Evolutionary conservation across 2,888 invertebrate genomes (phyloP).

Genomic region (Xestobium rufovillosum): DNA sequence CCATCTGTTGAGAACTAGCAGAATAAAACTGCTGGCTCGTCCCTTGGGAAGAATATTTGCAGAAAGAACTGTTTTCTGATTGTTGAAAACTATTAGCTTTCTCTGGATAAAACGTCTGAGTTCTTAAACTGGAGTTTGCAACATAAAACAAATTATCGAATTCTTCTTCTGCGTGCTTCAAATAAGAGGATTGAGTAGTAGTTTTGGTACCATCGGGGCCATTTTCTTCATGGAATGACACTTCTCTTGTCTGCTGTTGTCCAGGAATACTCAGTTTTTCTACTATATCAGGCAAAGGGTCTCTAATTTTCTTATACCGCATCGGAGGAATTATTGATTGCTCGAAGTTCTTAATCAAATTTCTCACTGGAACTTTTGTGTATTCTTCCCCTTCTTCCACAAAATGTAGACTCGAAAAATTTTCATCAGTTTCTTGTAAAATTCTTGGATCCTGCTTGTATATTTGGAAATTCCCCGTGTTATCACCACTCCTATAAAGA

Average conservation of each 20-base stretch:
- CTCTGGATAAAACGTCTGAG: conserved; percentile 26
- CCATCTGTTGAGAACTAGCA: no score
- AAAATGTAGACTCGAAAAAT: conserved; percentile 4
- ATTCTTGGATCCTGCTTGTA: no score
- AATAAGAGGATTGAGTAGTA: conserved; percentile 22
- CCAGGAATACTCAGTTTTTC: conserved; percentile 27
- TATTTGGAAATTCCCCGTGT: no score
- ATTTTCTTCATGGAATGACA: neutral
- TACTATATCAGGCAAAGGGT: conserved; percentile 35
- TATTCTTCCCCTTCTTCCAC: conserved; percentile 35
- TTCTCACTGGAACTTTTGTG: conserved; percentile 42
- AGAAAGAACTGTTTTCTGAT: conserved; percentile 40
- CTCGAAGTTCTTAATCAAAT: conserved; percentile 54
- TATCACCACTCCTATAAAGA: no score
- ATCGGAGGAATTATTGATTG: conserved; percentile 51
- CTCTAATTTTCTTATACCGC: conserved; percentile 47
- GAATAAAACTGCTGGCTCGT: no score
- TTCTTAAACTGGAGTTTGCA: conserved; percentile 37
- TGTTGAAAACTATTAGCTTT: conserved; percentile 24
- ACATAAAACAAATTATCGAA: conserved; percentile 39
- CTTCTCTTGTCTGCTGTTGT: conserved; percentile 6
- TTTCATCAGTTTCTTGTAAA: conserved; percentile 5
- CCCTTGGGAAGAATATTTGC: conserved; percentile 33
- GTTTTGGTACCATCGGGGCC: neutral
- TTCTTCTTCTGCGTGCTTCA: conserved; percentile 34